phyloP scores from a whole-genome alignment of 2,888 invertebrate species.

The Eutolmus rufibarbis region DNA sequence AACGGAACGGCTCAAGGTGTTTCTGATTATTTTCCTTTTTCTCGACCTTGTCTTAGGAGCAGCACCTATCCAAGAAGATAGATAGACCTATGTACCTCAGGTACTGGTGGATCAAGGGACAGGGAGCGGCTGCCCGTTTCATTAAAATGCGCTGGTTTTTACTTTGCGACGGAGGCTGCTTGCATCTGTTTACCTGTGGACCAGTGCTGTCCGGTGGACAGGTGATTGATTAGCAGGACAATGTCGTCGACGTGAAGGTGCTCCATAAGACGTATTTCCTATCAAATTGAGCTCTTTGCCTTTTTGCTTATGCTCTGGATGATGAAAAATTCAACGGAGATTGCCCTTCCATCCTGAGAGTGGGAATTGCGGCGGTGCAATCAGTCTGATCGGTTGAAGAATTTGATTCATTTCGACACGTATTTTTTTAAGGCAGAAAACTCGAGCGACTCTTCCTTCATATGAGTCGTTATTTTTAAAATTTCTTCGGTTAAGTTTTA shows the following conservation, averaged over 20 bases:
- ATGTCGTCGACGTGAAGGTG: not conserved
- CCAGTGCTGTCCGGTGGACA: not conserved
- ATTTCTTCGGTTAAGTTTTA: too few species aligned
- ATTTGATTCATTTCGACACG: not conserved
- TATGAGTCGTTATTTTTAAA: too few species aligned
- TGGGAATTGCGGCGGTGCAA: not conserved
- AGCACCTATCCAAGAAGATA: not conserved
- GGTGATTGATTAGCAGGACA: conserved; percentile 10
- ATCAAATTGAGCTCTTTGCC: not conserved
- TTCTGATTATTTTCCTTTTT: not conserved
- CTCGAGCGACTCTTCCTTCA: too few species aligned
- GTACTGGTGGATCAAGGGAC: not conserved
- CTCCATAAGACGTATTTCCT: not conserved
- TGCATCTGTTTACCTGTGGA: not conserved
- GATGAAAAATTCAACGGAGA: not conserved
- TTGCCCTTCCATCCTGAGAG: not conserved
- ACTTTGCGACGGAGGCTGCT: not conserved
- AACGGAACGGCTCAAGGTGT: not conserved
- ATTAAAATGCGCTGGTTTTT: not conserved
- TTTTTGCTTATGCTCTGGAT: not conserved
- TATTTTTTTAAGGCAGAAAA: not conserved
- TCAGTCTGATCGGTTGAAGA: not conserved
- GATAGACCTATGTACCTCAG: not conserved
- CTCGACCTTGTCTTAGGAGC: not conserved
- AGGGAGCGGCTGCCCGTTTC: not conserved